Percentiles rank a stretch among this genome's conserved stretches.
These are phyloP conservation scores for Limnodromus scolopaceus DNA, from an alignment of 2,797 vertebrate genomes.

Conservation along the genomic window DNA sequence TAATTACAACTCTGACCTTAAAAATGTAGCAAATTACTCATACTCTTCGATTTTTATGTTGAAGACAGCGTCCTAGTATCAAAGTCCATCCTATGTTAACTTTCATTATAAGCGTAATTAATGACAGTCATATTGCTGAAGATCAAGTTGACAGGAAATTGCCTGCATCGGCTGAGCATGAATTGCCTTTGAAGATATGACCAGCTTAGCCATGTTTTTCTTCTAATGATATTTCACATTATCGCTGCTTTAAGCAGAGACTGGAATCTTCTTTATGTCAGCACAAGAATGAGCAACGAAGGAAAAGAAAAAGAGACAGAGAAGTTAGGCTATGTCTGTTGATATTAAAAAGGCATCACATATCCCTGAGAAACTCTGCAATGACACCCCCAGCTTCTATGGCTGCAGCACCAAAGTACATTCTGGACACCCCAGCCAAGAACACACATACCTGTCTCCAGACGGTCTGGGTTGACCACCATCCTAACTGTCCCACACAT, in stretches of 20 bases:
- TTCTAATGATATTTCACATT: not conserved
- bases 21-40: slow-evolving; percentile 4
- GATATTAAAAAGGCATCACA: not conserved
- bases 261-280: not conserved
- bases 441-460: not conserved
- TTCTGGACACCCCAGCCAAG: fast-evolving
- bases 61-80: not conserved
- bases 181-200: not conserved
- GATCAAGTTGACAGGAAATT: slow-evolving; percentile 13
- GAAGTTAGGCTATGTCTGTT: not conserved
- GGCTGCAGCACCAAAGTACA: fast-evolving
- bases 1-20: slow-evolving; percentile 51
- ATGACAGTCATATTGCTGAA: not conserved
- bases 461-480: not conserved
- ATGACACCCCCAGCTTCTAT: fast-evolving
- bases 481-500: not conserved
- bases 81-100: not conserved
- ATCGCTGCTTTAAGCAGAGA: not conserved
- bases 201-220: not conserved
- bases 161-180: not conserved
- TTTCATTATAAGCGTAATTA: not conserved
- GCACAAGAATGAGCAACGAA: not conserved
- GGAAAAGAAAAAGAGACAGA: not conserved
- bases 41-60: not conserved
- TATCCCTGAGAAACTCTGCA: not conserved